Conservation (phyloP, 2,113 vertebrate species). For the Numenius arquata region DNA sequence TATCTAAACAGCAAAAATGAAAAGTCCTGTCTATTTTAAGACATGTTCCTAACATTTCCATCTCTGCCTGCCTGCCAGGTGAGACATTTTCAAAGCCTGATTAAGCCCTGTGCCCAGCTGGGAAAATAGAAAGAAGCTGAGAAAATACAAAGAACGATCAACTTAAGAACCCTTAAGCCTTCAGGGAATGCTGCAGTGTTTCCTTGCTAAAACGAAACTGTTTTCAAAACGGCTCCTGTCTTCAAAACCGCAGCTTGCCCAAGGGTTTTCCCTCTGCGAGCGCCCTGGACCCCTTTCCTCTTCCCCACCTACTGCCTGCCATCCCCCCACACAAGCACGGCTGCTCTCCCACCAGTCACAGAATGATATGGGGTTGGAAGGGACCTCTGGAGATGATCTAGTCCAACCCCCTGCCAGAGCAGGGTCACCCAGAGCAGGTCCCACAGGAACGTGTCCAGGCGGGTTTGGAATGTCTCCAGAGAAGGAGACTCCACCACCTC, state of each 20-base stretch:
- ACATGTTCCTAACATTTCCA: not conserved
- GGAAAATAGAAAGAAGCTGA: not conserved
- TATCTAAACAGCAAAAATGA: not conserved
- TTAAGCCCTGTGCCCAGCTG: not conserved
- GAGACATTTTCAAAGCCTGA: not conserved
- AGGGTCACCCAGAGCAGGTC: too few relatives aligned
- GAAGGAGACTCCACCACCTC: too few relatives aligned
- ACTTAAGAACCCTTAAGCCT: not conserved
- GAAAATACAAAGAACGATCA: not conserved
- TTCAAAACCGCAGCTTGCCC: not conserved
- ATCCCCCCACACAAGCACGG: fast-evolving
- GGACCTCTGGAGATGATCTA: too few relatives aligned
- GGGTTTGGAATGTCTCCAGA: too few relatives aligned
- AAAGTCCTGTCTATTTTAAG: not conserved
- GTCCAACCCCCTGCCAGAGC: too few relatives aligned
- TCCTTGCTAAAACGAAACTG: not conserved
- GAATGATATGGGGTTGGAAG: too few relatives aligned
- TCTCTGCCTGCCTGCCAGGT: not conserved
- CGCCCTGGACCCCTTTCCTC: not conserved
- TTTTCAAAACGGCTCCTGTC: not conserved
- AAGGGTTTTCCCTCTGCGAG: not conserved
- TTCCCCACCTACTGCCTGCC: too few relatives aligned
- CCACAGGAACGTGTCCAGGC: too few relatives aligned
- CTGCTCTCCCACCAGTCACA: not conserved
- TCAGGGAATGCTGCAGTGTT: fast-evolving